These are phyloP conservation scores for Lottia scabra DNA, from an alignment of 2,888 invertebrate species.

Conservation along the genomic window DNA sequence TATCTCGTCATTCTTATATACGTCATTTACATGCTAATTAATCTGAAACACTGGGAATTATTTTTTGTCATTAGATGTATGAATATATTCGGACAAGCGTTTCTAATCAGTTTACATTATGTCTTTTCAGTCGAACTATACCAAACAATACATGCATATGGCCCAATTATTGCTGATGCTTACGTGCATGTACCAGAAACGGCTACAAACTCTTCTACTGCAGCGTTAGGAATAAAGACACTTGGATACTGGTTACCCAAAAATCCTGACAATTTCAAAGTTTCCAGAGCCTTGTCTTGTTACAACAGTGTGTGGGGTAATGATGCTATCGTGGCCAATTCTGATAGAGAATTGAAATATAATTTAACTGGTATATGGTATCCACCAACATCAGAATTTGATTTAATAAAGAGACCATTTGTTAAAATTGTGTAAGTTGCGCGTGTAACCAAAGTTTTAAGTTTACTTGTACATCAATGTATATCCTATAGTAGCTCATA, in stretches of 20 bases:
- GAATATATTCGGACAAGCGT: too few relatives aligned
- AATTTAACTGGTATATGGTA: background rate
- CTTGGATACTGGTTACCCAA: background rate
- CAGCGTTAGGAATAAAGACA: background rate
- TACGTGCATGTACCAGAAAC: background rate
- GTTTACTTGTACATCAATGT: too few relatives aligned
- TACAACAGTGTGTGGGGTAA: background rate
- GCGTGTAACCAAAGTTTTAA: too few relatives aligned
- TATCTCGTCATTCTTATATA: too few relatives aligned
- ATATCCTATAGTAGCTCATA: too few relatives aligned
- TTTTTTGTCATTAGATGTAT: too few relatives aligned
- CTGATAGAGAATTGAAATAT: background rate
- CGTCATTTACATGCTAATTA: too few relatives aligned
- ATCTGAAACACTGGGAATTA: too few relatives aligned
- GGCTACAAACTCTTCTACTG: background rate
- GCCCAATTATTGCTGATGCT: background rate
- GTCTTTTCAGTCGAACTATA: background rate
- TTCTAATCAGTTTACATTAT: background rate
- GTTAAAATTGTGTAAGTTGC: background rate
- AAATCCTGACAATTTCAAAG: background rate
- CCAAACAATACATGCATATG: background rate
- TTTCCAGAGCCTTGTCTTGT: background rate
- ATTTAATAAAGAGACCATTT: background rate
- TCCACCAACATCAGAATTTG: background rate
- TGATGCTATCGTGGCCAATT: background rate